These are phyloP conservation scores for Dorcus parallelipipedus DNA, from an alignment of 2,888 invertebrate genomes.

Conservation along the genomic window DNA sequence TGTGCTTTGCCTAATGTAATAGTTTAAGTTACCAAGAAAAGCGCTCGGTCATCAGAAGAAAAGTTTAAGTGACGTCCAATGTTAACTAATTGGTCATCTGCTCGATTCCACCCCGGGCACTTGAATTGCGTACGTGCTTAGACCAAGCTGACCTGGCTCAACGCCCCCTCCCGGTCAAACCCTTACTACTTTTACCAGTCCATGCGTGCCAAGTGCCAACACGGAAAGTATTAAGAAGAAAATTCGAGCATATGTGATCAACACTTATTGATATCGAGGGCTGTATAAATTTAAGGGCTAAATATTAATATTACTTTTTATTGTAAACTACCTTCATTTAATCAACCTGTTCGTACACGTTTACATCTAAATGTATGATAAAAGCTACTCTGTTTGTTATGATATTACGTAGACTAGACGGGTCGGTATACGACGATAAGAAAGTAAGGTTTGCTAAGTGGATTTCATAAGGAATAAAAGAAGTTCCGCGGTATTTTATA, in stretches of 20 bases:
- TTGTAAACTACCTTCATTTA: not conserved
- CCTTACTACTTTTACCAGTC: slow-evolving; percentile 10
- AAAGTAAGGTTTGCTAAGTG: slow-evolving; percentile 1
- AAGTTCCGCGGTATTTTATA: slow-evolving; percentile 29
- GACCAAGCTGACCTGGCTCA: slow-evolving; percentile 27
- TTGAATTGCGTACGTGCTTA: slow-evolving; percentile 24
- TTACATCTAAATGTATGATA: too few relatives aligned
- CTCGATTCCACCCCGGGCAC: not conserved
- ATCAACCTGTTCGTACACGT: not conserved
- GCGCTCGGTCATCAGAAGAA: not conserved
- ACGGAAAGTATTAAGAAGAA: slow-evolving; percentile 25
- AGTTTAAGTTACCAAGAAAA: not conserved
- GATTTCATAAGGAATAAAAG: slow-evolving; percentile 12
- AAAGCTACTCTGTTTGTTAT: too few relatives aligned
- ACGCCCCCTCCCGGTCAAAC: slow-evolving; percentile 18
- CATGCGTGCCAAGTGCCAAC: slow-evolving; percentile 27
- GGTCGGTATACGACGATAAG: too few relatives aligned
- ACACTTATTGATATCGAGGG: not conserved
- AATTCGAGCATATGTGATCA: not conserved
- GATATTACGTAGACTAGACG: too few relatives aligned
- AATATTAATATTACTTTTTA: too few relatives aligned
- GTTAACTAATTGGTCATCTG: slow-evolving; percentile 4
- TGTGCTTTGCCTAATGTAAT: not conserved
- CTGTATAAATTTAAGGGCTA: not conserved
- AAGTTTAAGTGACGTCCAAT: slow-evolving; percentile 1